A percentile compares a stretch with the other conserved stretches of the same genome.
Conservation (phyloP, 2,797 vertebrate genomes). For the Prunella strophiata region DNA sequence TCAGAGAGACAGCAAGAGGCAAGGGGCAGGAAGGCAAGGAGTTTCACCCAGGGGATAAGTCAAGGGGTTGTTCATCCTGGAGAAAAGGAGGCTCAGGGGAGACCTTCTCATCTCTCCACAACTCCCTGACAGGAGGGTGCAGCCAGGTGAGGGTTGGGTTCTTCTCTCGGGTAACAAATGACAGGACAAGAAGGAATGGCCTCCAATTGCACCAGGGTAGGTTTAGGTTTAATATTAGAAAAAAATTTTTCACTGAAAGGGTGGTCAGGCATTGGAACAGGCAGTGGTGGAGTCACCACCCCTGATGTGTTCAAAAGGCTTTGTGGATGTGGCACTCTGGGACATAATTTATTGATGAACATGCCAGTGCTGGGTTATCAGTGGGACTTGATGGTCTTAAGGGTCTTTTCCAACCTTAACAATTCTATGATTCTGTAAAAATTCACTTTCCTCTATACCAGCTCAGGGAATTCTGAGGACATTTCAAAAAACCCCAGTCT, state of each 20-base stretch:
- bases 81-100: not conserved
- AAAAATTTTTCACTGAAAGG: not conserved
- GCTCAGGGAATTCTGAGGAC: not conserved
- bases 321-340: not conserved
- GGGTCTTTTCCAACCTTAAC: not conserved
- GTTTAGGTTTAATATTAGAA: not conserved
- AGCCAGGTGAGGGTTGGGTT: accelerated
- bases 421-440: not conserved
- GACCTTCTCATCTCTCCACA: not conserved
- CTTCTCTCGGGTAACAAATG: too few species aligned
- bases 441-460: not conserved
- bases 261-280: not conserved
- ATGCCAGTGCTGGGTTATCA: not conserved
- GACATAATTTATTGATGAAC: not conserved
- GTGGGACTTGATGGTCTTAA: not conserved
- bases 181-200: not conserved
- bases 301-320: accelerated
- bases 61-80: not conserved
- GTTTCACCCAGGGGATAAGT: not conserved
- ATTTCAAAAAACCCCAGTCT: accelerated
- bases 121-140: not conserved
- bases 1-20: not conserved
- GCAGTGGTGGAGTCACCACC: not conserved
- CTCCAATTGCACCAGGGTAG: not conserved
- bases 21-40: not conserved